Percentiles rank a stretch among this genome's conserved stretches.
phyloP scores from a whole-genome alignment of 2,797 vertebrate species.

The Arrhamphus sclerolepis region DNA sequence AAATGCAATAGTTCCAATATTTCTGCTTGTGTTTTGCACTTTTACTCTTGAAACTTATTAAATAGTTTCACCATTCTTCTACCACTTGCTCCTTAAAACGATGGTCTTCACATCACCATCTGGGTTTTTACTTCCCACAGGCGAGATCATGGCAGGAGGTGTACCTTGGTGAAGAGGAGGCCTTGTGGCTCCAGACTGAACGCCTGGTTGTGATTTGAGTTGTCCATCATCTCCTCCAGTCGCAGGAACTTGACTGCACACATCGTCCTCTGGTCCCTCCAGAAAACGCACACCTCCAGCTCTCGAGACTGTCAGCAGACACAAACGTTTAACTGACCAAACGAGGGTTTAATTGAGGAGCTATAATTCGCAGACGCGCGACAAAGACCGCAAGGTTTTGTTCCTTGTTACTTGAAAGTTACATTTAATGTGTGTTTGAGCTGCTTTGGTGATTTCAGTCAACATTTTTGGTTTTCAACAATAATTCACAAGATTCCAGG shows the following conservation, averaged over 20 bases:
- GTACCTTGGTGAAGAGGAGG: slow-evolving; percentile 86
- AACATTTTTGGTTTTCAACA: too few relatives aligned
- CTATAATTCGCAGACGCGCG: background rate
- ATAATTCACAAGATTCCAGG: too few relatives aligned
- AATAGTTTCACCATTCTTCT: too few relatives aligned
- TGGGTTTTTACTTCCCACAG: too few relatives aligned
- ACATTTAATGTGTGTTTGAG: background rate
- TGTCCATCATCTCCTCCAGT: slow-evolving; percentile 89
- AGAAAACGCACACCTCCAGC: slow-evolving; percentile 87
- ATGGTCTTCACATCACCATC: too few relatives aligned
- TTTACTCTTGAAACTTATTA: too few relatives aligned
- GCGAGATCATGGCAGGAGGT: too few relatives aligned
- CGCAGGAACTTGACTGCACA: slow-evolving; percentile 88
- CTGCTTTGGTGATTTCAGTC: too few relatives aligned
- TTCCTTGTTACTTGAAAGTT: background rate
- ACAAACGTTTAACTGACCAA: slow-evolving; percentile 12
- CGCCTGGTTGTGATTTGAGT: slow-evolving; percentile 77
- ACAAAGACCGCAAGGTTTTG: background rate
- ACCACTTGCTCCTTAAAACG: too few relatives aligned
- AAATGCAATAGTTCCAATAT: too few relatives aligned
- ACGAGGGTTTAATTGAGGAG: background rate
- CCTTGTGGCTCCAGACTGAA: slow-evolving; percentile 88
- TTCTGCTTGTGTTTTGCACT: too few relatives aligned
- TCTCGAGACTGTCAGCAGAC: slow-evolving; percentile 84
- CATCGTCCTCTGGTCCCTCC: slow-evolving; percentile 83